These are phyloP conservation scores for Amphimedon queenslandica DNA, from an alignment of 37 sponge, comb jelly and placozoan species.

Conservation along the genomic window DNA sequence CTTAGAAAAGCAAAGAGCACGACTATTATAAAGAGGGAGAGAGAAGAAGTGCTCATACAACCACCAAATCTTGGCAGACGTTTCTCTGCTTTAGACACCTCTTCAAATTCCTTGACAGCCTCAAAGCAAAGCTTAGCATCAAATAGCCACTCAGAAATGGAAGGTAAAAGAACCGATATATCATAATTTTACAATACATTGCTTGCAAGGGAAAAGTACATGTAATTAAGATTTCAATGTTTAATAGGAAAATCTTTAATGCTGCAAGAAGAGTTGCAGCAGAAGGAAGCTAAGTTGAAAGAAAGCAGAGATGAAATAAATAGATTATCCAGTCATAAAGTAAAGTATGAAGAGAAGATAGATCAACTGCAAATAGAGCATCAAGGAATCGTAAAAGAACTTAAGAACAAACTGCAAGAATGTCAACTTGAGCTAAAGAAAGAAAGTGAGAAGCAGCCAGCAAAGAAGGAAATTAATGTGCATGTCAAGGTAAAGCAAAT, in stretches of 20 bases:
- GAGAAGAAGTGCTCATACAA: conserved; percentile 4
- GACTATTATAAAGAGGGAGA: conserved; percentile 48
- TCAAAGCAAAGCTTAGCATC: too few species aligned
- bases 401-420: neutral
- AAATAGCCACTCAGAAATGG: too few species aligned
- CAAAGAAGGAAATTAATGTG: neutral
- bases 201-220: too few species aligned
- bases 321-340: neutral
- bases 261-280: neutral
- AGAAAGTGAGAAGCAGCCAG: neutral
- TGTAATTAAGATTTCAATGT: too few species aligned
- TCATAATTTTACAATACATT: too few species aligned
- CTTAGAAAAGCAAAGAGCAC: conserved; percentile 67
- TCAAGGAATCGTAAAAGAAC: conserved; percentile 4
- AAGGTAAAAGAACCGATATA: too few species aligned
- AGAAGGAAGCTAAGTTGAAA: neutral
- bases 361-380: conserved; percentile 10
- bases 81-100: neutral
- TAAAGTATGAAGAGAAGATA: conserved; percentile 6
- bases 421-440: neutral
- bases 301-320: neutral
- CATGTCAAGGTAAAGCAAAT: neutral
- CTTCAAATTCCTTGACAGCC: too few species aligned
- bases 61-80: neutral
- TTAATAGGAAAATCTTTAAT: too few species aligned